Base-by-base conservation (phyloP, 2,113 vertebrate genomes). In the Oxyura jamaicensis region DNA sequence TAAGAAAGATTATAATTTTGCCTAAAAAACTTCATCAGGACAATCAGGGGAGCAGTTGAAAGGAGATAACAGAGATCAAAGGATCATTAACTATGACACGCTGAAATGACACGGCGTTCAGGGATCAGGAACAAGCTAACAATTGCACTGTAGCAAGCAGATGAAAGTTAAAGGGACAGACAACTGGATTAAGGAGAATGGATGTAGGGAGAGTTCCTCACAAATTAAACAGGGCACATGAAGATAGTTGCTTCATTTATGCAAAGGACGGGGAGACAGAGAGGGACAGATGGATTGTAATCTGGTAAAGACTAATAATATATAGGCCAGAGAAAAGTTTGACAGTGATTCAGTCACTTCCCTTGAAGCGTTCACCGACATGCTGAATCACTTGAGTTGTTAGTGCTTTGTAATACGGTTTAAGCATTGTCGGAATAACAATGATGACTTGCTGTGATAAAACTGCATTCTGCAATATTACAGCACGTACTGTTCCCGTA, bases 21-120 rank as follows among this genome's bases (percentile, higher is more conserved):
- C 53, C 18, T 23, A 46, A 86, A 52, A 78, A 91, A 82, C 69
- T 59, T 75, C 60, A 29, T 36, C 75, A 58, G 55, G 68, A 66
- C 44, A 91, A 89, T 25, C 9, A 56, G 95, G 81, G 69, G 62
- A 94, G 83, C 63, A 95, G 67, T 2, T 81, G 60, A 90, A 90
- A 78, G 0, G 20, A 86, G 83, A 14, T 63, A 81, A 75, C 18
- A 79, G 31, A 33, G 74, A 90, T 88, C 75, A 95, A 86, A 89
- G 94, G 83, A 60, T 78, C 80, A 16, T 67, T 81, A 67, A 35
- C 63, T 50, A 0, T 6, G 56, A 72, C 59, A 76, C 22, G n/a
- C 26, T 36, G 84, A 83, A 85, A 72, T 11, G 74, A 52, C 68
- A 44, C 48, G 23, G 69, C 0, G 42, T 81, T 83, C 65, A 10